Evolutionary conservation across 2,113 vertebrate species (phyloP), one percentile per base, ranked within the genome.

Genomic region (Poeciliopsis occidentalis): DNA sequence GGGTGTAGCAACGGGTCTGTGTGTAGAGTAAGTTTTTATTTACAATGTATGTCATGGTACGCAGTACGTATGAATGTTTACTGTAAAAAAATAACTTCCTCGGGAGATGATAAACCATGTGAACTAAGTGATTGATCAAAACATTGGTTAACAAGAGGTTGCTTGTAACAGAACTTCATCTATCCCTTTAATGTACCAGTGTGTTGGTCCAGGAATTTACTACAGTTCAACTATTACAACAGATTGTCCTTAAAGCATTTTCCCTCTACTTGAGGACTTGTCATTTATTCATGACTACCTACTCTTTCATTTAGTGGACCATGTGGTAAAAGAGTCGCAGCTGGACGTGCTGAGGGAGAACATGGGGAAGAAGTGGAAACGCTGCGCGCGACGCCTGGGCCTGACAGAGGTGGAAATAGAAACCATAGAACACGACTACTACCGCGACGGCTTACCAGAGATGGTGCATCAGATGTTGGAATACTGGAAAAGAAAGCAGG

Each of bases 381-480:
- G 27, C 0, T 96, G 94, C 22, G 97, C 96, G 2, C 96, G 98
- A 0, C 93, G 92, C 30, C 93, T 99, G 80, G 95, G 94, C 61
- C 95, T 99, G 80, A 81, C 61, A 0, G 67, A 91, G 0, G 91
- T 97, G 0, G 96, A 98, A 41, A 95, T 99, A 12, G 96, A 99
- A 3, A 95, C 95, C 89, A 97, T 99, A 2, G 96, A 97, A 64
- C 96, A 98, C 0, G 97, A 98, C 91, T 96, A 92, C 11, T 92
- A 90, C 67, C 94, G 95, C 0, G 96, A 99, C 7, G 97, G 98
- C 57, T 93, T 99, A 3, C 94, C 94, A 0, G 98, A 99, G 85
- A 97, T 96, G 86, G 97, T 99, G 71, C 95, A 97, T 85, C 97
- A 99, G 91, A 97, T 95, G 95, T 92, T 99, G 74, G 94, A 94